A percentile compares a stretch with the other conserved stretches of the same genome.
These are phyloP conservation scores for Argopecten irradians DNA, from an alignment of 1,140 invertebrate genomes.

Conservation along the genomic window DNA sequence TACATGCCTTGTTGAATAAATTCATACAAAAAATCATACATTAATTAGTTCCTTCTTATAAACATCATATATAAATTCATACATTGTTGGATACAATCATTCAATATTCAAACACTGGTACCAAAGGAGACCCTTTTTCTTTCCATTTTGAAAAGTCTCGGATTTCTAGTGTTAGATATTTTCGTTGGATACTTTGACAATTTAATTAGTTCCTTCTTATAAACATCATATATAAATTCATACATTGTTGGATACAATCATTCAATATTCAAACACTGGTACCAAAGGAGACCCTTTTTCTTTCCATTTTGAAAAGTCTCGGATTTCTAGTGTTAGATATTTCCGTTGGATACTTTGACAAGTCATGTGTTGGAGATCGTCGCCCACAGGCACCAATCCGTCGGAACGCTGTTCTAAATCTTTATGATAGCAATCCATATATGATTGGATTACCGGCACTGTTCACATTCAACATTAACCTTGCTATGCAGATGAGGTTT, in stretches of 20 bases:
- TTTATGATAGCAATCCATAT: constrained; percentile 71
- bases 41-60: too few relatives aligned
- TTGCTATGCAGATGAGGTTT: constrained; percentile 88
- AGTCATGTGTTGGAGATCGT: not conserved
- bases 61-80: too few relatives aligned
- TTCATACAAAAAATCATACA: too few relatives aligned
- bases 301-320: not conserved
- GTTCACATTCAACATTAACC: constrained; percentile 70
- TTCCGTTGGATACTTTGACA: not conserved
- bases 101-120: not conserved
- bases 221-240: too few relatives aligned
- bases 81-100: too few relatives aligned
- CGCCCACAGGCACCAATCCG: not conserved
- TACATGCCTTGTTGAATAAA: too few relatives aligned
- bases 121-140: not conserved
- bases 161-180: not conserved
- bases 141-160: not conserved
- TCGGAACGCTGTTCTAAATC: constrained; percentile 67
- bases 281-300: not conserved
- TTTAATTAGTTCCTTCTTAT: too few relatives aligned
- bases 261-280: too few relatives aligned
- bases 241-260: too few relatives aligned
- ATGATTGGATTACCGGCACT: constrained; percentile 72
- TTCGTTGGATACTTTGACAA: not conserved
- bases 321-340: not conserved